phyloP scores from a whole-genome alignment of 2,888 invertebrate genomes.

The Deroplatys truncata region DNA sequence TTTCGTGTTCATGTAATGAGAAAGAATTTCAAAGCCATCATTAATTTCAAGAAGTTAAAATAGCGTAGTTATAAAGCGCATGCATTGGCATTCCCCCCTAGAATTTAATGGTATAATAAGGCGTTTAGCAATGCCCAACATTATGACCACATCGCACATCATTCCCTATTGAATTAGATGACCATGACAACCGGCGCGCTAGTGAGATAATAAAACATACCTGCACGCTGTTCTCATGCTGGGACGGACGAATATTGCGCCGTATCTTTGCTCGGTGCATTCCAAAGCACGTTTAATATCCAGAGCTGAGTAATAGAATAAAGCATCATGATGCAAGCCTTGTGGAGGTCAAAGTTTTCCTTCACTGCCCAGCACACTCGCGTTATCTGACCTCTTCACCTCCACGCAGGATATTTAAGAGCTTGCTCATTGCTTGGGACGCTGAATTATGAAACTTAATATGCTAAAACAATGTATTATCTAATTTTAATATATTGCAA shows the following conservation, averaged over 20 bases:
- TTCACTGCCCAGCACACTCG: neutral
- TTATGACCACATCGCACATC: too few relatives aligned
- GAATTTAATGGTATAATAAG: too few relatives aligned
- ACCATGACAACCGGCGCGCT: neutral
- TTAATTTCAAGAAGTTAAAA: too few relatives aligned
- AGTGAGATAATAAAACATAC: neutral
- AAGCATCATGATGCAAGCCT: neutral
- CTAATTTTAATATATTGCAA: neutral
- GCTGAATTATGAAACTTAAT: neutral
- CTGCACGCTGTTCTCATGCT: neutral
- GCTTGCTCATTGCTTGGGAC: neutral
- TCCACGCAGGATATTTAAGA: neutral
- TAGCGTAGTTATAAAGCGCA: too few relatives aligned
- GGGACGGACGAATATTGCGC: neutral
- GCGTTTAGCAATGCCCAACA: too few relatives aligned
- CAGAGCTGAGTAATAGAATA: neutral
- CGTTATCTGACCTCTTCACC: neutral
- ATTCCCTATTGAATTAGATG: neutral
- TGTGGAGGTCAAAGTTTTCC: neutral
- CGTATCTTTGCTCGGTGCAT: neutral
- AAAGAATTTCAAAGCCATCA: too few relatives aligned
- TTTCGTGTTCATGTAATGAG: too few relatives aligned
- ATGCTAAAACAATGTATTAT: neutral
- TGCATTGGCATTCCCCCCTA: too few relatives aligned
- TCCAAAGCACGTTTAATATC: neutral